Evolutionary conservation across 2,113 vertebrate species (phyloP).

Genomic region (Neodontobutis hainanensis): DNA sequence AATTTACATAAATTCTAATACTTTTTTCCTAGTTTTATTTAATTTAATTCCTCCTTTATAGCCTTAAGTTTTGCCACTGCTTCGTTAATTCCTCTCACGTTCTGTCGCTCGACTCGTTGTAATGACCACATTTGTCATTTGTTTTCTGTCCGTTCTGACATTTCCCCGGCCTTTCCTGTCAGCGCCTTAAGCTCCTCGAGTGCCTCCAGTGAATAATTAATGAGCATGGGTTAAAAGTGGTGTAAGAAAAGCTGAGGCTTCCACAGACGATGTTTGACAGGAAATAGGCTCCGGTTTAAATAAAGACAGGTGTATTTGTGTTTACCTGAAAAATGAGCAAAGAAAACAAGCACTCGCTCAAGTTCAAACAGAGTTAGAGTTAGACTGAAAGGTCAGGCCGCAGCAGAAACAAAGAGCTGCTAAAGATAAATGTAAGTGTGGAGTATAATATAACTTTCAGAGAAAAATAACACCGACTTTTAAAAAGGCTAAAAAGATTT

Average conservation of each 20-base stretch:
- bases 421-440: no score
- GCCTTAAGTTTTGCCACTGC: background rate
- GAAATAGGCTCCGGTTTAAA: constrained; percentile 70
- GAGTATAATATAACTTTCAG: no score
- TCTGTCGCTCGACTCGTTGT: constrained; percentile 19
- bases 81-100: constrained; percentile 47
- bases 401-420: no score
- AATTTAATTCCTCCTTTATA: no score
- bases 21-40: no score
- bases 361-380: no score
- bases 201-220: constrained; percentile 73
- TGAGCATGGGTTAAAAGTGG: constrained; percentile 50
- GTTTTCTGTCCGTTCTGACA: constrained; percentile 75
- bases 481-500: no score
- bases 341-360: no score
- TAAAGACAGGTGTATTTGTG: constrained; percentile 19
- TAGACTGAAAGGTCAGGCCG: no score
- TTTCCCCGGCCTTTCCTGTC: constrained; percentile 70
- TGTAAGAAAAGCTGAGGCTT: no score
- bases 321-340: constrained; percentile 4
- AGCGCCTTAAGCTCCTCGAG: constrained; percentile 46
- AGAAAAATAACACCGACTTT: no score
- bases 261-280: constrained; percentile 53
- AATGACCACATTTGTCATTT: constrained; percentile 70
- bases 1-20: no score